Conservation (phyloP, 2,888 invertebrate species). For the Hermaeophaga mercurialis region DNA sequence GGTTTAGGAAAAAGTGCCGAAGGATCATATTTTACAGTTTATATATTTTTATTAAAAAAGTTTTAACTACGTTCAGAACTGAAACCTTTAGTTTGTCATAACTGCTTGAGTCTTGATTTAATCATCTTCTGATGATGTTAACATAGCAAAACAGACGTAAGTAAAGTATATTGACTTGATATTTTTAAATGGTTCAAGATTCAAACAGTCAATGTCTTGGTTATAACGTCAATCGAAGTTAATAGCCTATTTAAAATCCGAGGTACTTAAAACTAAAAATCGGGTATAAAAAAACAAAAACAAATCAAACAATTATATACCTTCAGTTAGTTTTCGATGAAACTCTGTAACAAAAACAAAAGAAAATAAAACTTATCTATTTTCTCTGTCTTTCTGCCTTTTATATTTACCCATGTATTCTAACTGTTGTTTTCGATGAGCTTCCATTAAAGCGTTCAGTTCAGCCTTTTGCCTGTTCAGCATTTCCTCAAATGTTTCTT, state of each 20-base stretch:
- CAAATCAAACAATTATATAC: slow-evolving; percentile 35
- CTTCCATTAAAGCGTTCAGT: slow-evolving; percentile 60
- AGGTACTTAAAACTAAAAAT: slow-evolving; percentile 12
- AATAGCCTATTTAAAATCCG: not conserved
- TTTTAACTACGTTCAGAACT: no score
- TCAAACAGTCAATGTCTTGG: no score
- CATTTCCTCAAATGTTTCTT: slow-evolving; percentile 58
- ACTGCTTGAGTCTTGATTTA: no score
- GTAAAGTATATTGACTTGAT: no score
- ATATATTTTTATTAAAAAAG: no score
- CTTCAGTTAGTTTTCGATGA: slow-evolving; percentile 48
- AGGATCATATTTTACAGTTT: no score
- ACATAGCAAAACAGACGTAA: no score
- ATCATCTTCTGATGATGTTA: no score
- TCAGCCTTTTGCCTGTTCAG: slow-evolving; percentile 62
- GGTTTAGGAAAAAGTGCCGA: no score
- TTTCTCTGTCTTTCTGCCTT: slow-evolving; percentile 37
- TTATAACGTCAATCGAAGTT: no score
- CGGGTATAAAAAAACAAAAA: slow-evolving; percentile 17
- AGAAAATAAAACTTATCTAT: slow-evolving; percentile 38
- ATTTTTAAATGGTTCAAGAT: no score
- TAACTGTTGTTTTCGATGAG: slow-evolving; percentile 60
- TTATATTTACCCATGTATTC: slow-evolving; percentile 56
- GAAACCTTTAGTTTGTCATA: no score
- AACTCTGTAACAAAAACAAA: slow-evolving; percentile 46